Percentiles rank a stretch among this genome's conserved stretches.
Evolutionary conservation across 2,113 vertebrate genomes (phyloP).

Genomic region (Eublepharis macularius): DNA sequence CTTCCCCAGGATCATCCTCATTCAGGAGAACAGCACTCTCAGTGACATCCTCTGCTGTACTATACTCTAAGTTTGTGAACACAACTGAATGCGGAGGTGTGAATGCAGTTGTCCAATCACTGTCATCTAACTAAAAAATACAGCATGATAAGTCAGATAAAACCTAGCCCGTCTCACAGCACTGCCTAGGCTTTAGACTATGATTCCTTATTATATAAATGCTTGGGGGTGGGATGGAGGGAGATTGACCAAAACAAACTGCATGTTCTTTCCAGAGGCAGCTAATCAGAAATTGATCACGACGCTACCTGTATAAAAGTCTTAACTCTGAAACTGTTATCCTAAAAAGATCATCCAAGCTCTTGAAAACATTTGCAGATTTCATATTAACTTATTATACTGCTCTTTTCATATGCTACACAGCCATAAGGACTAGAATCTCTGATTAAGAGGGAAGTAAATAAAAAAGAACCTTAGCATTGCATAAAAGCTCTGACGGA

Average conservation of each 20-base stretch:
- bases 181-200: not conserved
- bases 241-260: not conserved
- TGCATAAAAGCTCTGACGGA: not conserved
- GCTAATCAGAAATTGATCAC: not conserved
- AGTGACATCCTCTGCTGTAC: slow-evolving; percentile 84
- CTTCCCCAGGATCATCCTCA: slow-evolving; percentile 95
- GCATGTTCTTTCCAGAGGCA: not conserved
- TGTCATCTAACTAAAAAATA: slow-evolving; percentile 82
- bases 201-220: not conserved
- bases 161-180: not conserved
- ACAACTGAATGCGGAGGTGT: slow-evolving; percentile 76
- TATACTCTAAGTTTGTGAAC: slow-evolving; percentile 74
- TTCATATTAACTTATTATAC: not conserved
- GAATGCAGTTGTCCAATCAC: slow-evolving; percentile 83
- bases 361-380: not conserved
- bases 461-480: not conserved
- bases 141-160: not conserved
- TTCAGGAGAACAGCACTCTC: slow-evolving; percentile 86
- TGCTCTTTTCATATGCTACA: not conserved
- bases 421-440: not conserved
- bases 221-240: not conserved
- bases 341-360: not conserved
- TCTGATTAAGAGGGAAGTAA: not conserved
- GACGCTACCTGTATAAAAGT: not conserved
- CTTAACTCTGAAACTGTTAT: not conserved